Conservation (phyloP, 2,888 invertebrate species). For the Napeogenes inachia region DNA sequence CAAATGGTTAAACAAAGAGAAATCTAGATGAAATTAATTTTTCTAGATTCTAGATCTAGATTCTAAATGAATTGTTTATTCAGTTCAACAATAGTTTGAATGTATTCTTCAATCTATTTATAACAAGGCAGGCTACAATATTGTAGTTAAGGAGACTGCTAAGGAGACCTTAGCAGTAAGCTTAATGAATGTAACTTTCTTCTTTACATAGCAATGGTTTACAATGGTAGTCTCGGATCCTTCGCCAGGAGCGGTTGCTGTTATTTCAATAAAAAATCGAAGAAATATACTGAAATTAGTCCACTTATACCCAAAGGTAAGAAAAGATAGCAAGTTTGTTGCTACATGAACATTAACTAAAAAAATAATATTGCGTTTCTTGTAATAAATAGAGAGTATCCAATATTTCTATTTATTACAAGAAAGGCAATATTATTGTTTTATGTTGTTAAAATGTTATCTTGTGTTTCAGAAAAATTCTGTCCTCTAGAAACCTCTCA, state of each 20-base stretch:
- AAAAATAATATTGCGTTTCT: too few species aligned
- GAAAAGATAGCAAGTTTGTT: not conserved
- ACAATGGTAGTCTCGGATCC: constrained; percentile 77
- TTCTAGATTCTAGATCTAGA: too few species aligned
- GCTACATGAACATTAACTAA: too few species aligned
- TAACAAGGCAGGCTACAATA: too few species aligned
- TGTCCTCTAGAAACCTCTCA: constrained; percentile 35
- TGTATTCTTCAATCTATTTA: too few species aligned
- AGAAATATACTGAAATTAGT: constrained; percentile 76
- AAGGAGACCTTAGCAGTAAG: not conserved
- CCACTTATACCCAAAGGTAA: constrained; percentile 59
- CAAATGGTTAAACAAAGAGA: too few species aligned
- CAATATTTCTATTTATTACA: too few species aligned
- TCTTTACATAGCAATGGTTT: constrained; percentile 80
- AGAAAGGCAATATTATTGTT: too few species aligned
- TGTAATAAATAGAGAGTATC: too few species aligned
- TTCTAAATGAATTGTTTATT: too few species aligned
- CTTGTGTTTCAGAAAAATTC: constrained; percentile 42
- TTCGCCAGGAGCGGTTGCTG: constrained; percentile 71
- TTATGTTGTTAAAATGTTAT: not conserved
- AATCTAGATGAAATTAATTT: too few species aligned
- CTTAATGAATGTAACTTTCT: constrained; percentile 2
- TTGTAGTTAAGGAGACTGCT: not conserved
- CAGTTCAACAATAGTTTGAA: too few species aligned
- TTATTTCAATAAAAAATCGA: constrained; percentile 59